Base-by-base conservation (phyloP, 2,888 invertebrate genomes). In the Rapana venosa region DNA sequence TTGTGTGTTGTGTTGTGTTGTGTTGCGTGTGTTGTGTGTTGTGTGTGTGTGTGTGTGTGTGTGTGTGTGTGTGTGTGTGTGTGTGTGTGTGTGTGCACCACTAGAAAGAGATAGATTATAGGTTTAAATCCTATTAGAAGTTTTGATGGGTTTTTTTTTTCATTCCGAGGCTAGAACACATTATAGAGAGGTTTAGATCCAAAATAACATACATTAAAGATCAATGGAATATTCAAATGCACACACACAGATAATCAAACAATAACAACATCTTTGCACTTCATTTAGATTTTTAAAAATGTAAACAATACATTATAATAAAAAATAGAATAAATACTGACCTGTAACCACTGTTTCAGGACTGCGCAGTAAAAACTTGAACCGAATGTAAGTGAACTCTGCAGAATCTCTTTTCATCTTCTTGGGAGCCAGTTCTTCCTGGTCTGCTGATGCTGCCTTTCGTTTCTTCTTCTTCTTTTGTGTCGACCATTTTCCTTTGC, bases 311-410 rank as follows among this genome's bases (percentile, higher is more conserved):
- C 79, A 79, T 35, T 8, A 47, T 5, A 47, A 79, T 74, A 30
- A 15, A 35, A 11, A 32, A 35, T 32, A 32, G 35, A 17, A 79
- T 32, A 22, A 36, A 83, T 58, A 17, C 58, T 36, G 13, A 93
- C 93, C 93, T 91, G 91, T 56, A 89, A 92, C 92, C 74, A 90
- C 91, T 56, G 92, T 91, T 35, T 91, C 92, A 22, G 92, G 88
- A 90, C 93, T 93, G 66, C 92, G 92, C 56, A 94, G 83, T 85
- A 92, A 77, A 70, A 92, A 91, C 89, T 93, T 94, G 90, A 94
- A 94, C 35, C 93, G 92, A 8, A 93, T 87, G 83, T 93, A 93
- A 81, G 92, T 93, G 83, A 93, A 93, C 35, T 92, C 90, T 88
- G 81, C 87, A 84, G 56, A 89, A 85, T 89, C 84, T 79, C 32